Percentiles rank a stretch among this genome's conserved stretches.
Conservation (phyloP, 2,888 invertebrate genomes). For the Amphimallon solstitiale region DNA sequence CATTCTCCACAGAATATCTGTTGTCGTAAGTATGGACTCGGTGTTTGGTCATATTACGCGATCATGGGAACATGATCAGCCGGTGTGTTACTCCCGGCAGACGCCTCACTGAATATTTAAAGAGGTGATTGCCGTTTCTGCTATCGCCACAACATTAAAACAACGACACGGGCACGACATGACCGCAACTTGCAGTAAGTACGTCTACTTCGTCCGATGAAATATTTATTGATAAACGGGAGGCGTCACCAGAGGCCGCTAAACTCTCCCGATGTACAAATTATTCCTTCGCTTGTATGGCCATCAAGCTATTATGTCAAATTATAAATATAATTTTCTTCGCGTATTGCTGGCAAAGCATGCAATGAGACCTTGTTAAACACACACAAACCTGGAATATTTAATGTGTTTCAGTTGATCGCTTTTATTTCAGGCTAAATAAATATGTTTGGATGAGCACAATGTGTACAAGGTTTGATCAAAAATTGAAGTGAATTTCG, state of each 20-base stretch:
- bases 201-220: slow-evolving; percentile 24
- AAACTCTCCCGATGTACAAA: slow-evolving; percentile 17
- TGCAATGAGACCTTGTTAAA: neutral
- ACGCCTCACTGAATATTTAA: slow-evolving; percentile 40
- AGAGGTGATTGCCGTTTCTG: slow-evolving; percentile 35
- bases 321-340: slow-evolving; percentile 39
- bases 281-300: slow-evolving; percentile 26
- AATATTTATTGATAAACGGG: slow-evolving; percentile 35
- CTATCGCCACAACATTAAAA: slow-evolving; percentile 21
- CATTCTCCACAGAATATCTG: neutral
- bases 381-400: neutral
- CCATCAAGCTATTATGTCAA: slow-evolving; percentile 39
- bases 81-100: slow-evolving; percentile 32
- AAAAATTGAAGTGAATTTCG: no score
- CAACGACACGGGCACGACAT: slow-evolving; percentile 15
- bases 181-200: neutral
- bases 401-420: neutral
- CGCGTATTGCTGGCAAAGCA: slow-evolving; percentile 6
- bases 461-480: no score
- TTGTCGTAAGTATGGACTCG: slow-evolving; percentile 1
- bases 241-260: slow-evolving; percentile 21
- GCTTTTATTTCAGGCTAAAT: no score
- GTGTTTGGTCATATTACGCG: slow-evolving; percentile 46
- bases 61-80: slow-evolving; percentile 42
- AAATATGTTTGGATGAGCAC: no score